Percentiles rank a stretch among this genome's conserved stretches.
Conservation (phyloP, 1,140 invertebrate genomes). For the Polyergus mexicanus region DNA sequence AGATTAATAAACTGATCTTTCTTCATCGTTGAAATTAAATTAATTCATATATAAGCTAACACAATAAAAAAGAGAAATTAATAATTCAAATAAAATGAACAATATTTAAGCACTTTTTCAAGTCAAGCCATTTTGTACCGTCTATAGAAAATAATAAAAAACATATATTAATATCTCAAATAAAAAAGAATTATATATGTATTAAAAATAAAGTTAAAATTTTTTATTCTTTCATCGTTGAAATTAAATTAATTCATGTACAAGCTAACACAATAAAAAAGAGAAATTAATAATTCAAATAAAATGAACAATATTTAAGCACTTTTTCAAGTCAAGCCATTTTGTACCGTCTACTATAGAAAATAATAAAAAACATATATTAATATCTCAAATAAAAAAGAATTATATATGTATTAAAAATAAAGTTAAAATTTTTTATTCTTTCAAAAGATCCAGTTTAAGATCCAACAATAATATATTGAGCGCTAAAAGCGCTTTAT, state of each 20-base stretch:
- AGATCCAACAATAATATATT: not conserved
- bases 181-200: not conserved
- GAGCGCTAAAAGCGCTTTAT: not conserved
- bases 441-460: not conserved
- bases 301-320: not conserved
- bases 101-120: not conserved
- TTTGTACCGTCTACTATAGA: not conserved
- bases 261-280: not conserved
- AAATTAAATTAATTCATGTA: too few species aligned
- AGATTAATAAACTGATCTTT: not conserved
- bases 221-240: not conserved
- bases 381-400: not conserved
- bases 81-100: not conserved
- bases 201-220: not conserved
- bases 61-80: conserved; percentile 2
- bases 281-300: not conserved
- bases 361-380: not conserved
- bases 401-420: not conserved
- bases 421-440: not conserved
- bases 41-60: not conserved
- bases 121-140: not conserved
- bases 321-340: not conserved
- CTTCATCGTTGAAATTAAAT: not conserved
- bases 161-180: not conserved
- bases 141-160: not conserved